Conservation (phyloP, 2,888 invertebrate species). For the Yponomeuta evonymella region DNA sequence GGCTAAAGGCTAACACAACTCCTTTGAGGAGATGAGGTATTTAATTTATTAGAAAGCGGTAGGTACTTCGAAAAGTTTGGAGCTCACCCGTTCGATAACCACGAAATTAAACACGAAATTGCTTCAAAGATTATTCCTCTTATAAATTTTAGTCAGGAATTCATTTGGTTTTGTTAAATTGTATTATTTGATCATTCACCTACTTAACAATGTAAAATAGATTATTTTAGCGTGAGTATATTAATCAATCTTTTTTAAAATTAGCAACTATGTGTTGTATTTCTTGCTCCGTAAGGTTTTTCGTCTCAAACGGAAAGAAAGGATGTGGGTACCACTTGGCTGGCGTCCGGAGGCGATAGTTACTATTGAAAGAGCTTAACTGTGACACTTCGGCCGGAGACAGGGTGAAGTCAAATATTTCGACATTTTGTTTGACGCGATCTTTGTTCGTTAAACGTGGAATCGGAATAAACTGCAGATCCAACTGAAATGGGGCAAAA, state of each 20-base stretch:
- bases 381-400: conserved; percentile 64
- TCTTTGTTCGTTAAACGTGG: conserved; percentile 76
- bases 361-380: conserved; percentile 68
- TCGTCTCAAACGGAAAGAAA: conserved; percentile 59
- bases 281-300: conserved; percentile 47
- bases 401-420: conserved; percentile 75
- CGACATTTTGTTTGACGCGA: conserved; percentile 73
- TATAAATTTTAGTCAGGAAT: background rate
- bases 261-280: conserved; percentile 50
- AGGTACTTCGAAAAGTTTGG: conserved; percentile 17
- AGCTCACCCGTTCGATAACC: background rate
- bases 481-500: conserved; percentile 46
- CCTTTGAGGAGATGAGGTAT: conserved; percentile 60
- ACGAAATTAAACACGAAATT: background rate
- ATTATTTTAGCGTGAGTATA: background rate
- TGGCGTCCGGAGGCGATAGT: conserved; percentile 56
- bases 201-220: background rate
- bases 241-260: conserved; percentile 50
- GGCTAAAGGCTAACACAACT: conserved; percentile 66
- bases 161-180: background rate
- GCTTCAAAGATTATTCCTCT: background rate
- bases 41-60: conserved; percentile 52
- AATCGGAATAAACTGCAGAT: conserved; percentile 74
- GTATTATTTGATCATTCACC: background rate
- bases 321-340: conserved; percentile 61